A percentile compares a stretch with the other conserved stretches of the same genome.
These are phyloP conservation scores for Athrips mouffetella DNA, from an alignment of 2,888 invertebrate species.

Conservation along the genomic window DNA sequence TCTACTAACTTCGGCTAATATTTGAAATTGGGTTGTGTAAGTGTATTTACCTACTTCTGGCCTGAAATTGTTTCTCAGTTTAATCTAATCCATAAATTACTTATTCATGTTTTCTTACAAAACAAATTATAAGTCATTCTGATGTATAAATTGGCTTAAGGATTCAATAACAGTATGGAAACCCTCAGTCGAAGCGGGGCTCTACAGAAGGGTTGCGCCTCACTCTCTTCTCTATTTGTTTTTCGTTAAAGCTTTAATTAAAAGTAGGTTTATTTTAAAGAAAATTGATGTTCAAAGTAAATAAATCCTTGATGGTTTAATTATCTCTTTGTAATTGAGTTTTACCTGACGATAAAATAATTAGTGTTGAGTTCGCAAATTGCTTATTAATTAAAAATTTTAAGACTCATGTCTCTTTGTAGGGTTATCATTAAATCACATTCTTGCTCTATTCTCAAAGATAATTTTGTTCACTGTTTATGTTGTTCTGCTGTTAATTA, in stretches of 20 bases:
- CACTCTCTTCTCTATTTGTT: slow-evolving; percentile 66
- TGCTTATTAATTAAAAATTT: slow-evolving; percentile 41
- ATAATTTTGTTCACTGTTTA: neutral
- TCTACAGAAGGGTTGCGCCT: slow-evolving; percentile 58
- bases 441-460: neutral
- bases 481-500: slow-evolving; percentile 4
- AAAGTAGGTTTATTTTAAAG: slow-evolving; percentile 75
- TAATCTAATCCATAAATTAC: slow-evolving; percentile 11
- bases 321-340: slow-evolving; percentile 75
- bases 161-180: slow-evolving; percentile 31
- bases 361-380: slow-evolving; percentile 46
- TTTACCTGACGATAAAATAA: slow-evolving; percentile 67
- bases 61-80: slow-evolving; percentile 5
- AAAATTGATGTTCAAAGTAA: slow-evolving; percentile 75
- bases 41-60: neutral
- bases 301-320: slow-evolving; percentile 75
- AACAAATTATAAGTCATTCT: slow-evolving; percentile 20
- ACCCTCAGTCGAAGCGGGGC: slow-evolving; percentile 42
- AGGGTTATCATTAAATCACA: neutral
- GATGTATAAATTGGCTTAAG: slow-evolving; percentile 27
- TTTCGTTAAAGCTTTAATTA: slow-evolving; percentile 76
- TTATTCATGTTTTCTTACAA: slow-evolving; percentile 4
- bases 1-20: neutral
- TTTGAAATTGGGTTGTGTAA: too few relatives aligned
- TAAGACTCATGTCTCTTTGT: slow-evolving; percentile 11